Base-by-base conservation (phyloP, 2,113 vertebrate genomes). In the Setophaga coronata region DNA sequence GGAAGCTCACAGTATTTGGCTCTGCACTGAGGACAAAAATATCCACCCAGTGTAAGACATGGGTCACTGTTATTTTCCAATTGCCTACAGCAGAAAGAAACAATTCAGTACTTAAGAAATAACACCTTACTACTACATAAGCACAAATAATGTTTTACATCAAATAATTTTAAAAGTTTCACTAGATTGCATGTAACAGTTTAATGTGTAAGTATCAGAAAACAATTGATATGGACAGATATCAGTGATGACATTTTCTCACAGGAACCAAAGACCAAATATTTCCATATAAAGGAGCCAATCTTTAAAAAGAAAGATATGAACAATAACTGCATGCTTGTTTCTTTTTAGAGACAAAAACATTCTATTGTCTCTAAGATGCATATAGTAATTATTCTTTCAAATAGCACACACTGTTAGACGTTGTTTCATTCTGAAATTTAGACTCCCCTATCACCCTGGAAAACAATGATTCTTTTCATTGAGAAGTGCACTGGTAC, bases 1-100 rank as follows among this genome's bases (percentile, higher is more conserved):
- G 99, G 99, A 64, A 99, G 98, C 87, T 99, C 99, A 31, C 98
- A 98, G 97, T 99, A 99, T 93, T 99, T 99, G 48, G 98, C 98
- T 88, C 98, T 98, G 92, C 99, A 99, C 89, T 99, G 99, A 4
- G 99, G 99, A 89, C 99, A 99, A 93, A 99, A 99, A 96, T 99
- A 99, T 4, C 99, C 99, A 85, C 99, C 99, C 45, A 99, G 96
- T 18, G 98, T 98, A 66, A 99, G 98, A 61, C 97, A 98, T 0
- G 99, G 97, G 18, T 98, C 98, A 60, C 95, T 94, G 50, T 82
- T 98, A 93, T 98, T 98, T 96, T 99, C 99, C 97, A 99, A 73
- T 54, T 99, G 99, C 95, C 99, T 99, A 66, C 15, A 61, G 33
- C 1, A 90, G 34, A 93, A 29, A n/a, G 12, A 74, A 53, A 82